phyloP scores from a whole-genome alignment of 2,888 invertebrate genomes.

The Formica aserva region DNA sequence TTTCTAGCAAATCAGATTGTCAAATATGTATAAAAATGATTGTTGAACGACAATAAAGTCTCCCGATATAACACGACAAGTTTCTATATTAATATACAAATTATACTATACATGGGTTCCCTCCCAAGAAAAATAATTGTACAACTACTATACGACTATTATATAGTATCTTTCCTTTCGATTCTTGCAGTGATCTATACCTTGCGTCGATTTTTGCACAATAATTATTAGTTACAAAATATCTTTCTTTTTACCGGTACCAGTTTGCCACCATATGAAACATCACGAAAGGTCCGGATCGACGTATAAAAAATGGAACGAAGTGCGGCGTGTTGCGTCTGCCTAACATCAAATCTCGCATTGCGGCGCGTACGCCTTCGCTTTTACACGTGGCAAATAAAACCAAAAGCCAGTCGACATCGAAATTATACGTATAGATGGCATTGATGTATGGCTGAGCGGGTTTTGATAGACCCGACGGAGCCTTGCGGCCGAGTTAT shows the following conservation, averaged over 20 bases:
- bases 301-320: slow-evolving; percentile 31
- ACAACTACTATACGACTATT: neutral
- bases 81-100: neutral
- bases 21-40: neutral
- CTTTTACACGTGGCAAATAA: slow-evolving; percentile 71
- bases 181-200: neutral
- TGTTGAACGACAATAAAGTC: neutral
- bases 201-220: neutral
- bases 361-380: slow-evolving; percentile 61
- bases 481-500: slow-evolving; percentile 76
- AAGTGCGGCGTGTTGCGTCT: slow-evolving; percentile 35
- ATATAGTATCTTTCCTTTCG: neutral
- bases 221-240: slow-evolving; percentile 20
- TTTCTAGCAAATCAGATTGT: neutral
- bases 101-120: neutral
- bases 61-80: neutral
- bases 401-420: slow-evolving; percentile 77
- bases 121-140: neutral
- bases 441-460: slow-evolving; percentile 83
- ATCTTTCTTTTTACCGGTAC: neutral
- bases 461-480: slow-evolving; percentile 81
- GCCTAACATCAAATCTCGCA: slow-evolving; percentile 58
- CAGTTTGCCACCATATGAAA: neutral
- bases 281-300: neutral
- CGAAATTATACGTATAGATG: slow-evolving; percentile 84